Base-by-base conservation (phyloP, 2,888 invertebrate species). In the Spisula subtruncata region DNA sequence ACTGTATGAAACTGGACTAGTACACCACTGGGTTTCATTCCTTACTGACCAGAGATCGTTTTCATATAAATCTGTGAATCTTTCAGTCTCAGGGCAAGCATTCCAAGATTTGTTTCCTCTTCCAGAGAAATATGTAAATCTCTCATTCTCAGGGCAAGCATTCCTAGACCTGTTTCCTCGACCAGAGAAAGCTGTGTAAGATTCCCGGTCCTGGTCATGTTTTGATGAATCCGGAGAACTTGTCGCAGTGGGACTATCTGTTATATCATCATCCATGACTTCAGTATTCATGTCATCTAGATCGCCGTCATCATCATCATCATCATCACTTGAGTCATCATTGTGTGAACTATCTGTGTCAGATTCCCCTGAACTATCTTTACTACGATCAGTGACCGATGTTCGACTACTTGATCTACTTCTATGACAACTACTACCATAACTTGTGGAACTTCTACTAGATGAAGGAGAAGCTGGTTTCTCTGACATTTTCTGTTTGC, bases 31-130 rank as follows among this genome's bases (percentile, higher is more conserved):
- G 0, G 4, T 75, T 75, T 14, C 35, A 25, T 25, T 35, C 35
- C 75, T 18, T 16, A 14, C 10, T 6, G 32, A 16, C 32, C 32
- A 12, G 12, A 75, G 75, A 75, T 75, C 75, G 35, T 25, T 4
- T 10, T 81, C 48, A 2, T 25, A 41, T 2, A 25, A n/a, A 4
- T 32, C 14, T 75, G 18, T 25, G 41, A 29, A 79, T 51, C 29
- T 25, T 32, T 54, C 79, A 29, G 20, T 25, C n/a, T 25, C 14
- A 32, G 85, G 89, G 20, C 56, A 41, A 35, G 89, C 89, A 89
- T 89, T 89, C 86, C 85, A 89, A 4, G 89, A 89, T n/a, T 41
- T 46, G 46, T 89, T 89, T 56, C 86, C 86, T 79, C 75, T 75
- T 0, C 85, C 85, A 46, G 79, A 82, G 71, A 89, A 85, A 1